Evolutionary conservation across 2,888 invertebrate genomes (phyloP), one percentile per base, ranked within the genome.

Genomic region (Dermolepida albohirtum): DNA sequence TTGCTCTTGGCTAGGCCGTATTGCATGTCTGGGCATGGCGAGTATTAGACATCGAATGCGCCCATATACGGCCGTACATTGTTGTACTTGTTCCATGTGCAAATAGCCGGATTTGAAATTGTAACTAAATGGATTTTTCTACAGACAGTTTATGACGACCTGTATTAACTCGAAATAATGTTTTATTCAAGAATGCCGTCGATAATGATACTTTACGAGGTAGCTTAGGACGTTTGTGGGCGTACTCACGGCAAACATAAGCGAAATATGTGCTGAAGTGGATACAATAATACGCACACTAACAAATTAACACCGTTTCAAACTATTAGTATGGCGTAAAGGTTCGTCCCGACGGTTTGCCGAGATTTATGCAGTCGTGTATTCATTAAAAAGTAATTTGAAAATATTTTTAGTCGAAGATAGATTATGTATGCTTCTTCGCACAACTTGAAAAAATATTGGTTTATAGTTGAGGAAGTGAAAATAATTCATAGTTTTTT

Each of bases 81-180:
- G 67, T 69, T 17, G 17, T 17, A 69, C 65, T 72, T 72, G 77
- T 74, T 78, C 75, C 74, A 74, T 78, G 78, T 77, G 78, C 78
- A 79, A 78, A 79, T 78, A 74, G 70, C 68, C 71, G 69, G 74
- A 78, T 79, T 79, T 78, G 76, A 79, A 79, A 79, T 79, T 77
- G 76, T 78, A 79, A 79, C 75, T 76, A 74, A 77, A 73, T 64
- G 70, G 69, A 75, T 73, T 76, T 77, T 77, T 74, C 71, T 62
- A 64, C 52, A 72, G 75, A 77, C 76, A 77, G 71, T 79, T 79
- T 78, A 79, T 77, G 78, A 78, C 74, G 74, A 71, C 72, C 71
- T 72, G 73, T 74, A 34, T 39, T 52, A 71, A 75, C 75, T 71
- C 72, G 68, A 67, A 57, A 70, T 69, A 68, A 77, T 78, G 78